A percentile compares a stretch with the other conserved stretches of the same genome.
Evolutionary conservation across 2,113 vertebrate species (phyloP).

Genomic region (Podocnemis expansa): DNA sequence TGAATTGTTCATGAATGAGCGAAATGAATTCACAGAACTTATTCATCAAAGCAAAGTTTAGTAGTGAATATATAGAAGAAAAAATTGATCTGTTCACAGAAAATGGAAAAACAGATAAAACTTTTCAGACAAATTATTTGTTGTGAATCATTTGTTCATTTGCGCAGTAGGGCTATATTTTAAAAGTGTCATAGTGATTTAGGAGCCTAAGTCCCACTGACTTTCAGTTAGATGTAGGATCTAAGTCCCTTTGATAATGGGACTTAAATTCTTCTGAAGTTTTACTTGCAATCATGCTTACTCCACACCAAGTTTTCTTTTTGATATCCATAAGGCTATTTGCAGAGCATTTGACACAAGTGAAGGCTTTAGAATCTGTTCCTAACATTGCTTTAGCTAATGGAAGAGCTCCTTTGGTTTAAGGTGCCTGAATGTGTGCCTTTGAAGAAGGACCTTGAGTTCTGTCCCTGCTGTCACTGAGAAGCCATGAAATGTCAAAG

Average conservation of each 20-base stretch:
- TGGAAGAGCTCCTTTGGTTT: not conserved
- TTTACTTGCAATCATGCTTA: not conserved
- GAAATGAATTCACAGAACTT: not conserved
- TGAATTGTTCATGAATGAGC: not conserved
- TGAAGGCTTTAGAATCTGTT: not conserved
- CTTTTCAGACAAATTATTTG: not conserved
- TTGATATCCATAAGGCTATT: not conserved
- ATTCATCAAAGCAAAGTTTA: not conserved
- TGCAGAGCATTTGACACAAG: rapidly evolving
- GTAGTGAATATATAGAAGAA: not conserved
- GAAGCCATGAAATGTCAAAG: not conserved
- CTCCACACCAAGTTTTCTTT: not conserved
- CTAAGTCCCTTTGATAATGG: not conserved
- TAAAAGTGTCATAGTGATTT: not conserved
- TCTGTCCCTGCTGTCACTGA: not conserved
- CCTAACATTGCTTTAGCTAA: not conserved
- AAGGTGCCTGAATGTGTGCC: not conserved
- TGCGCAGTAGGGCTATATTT: not conserved
- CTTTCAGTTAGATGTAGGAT: not conserved
- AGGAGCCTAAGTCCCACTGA: not conserved
- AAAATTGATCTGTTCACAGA: not conserved
- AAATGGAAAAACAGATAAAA: not conserved
- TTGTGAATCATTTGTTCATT: not conserved
- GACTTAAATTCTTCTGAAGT: not conserved
- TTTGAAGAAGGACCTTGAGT: not conserved